Conservation (phyloP, 2,113 vertebrate species). For the Gadus macrocephalus region DNA sequence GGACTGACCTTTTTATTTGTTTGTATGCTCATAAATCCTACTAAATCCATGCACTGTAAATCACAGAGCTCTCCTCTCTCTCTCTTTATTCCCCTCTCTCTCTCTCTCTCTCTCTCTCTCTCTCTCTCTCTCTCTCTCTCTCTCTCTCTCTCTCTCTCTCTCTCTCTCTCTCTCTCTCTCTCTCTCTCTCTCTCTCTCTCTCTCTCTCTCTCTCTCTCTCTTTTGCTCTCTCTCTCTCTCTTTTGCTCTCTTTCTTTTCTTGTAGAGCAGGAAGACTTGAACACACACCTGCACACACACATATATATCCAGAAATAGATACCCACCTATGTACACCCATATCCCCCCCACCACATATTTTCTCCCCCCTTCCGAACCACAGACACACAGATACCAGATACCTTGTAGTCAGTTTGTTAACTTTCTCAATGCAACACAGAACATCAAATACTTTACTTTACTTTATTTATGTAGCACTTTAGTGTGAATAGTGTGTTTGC, state of each 20-base stretch:
- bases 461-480: too few species aligned
- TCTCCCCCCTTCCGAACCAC: not conserved
- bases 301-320: not conserved
- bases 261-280: not conserved
- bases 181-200: too few species aligned
- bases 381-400: not conserved
- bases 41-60: constrained; percentile 18
- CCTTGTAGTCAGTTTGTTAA: too few species aligned
- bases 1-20: constrained; percentile 8
- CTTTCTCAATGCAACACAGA: too few species aligned
- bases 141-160: not conserved
- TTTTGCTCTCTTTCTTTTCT: not conserved
- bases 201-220: too few species aligned
- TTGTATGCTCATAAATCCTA: constrained; percentile 9
- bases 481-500: too few species aligned
- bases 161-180: not conserved
- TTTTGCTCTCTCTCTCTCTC: not conserved
- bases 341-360: not conserved
- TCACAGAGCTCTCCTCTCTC: not conserved
- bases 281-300: not conserved
- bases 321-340: not conserved
- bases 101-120: not conserved
- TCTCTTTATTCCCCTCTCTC: not conserved
- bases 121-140: not conserved
- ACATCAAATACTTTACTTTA: too few species aligned